Percentiles rank a stretch among this genome's conserved stretches.
Evolutionary conservation across 2,888 invertebrate species (phyloP).

Genomic region (Ischnus inquisitorius): DNA sequence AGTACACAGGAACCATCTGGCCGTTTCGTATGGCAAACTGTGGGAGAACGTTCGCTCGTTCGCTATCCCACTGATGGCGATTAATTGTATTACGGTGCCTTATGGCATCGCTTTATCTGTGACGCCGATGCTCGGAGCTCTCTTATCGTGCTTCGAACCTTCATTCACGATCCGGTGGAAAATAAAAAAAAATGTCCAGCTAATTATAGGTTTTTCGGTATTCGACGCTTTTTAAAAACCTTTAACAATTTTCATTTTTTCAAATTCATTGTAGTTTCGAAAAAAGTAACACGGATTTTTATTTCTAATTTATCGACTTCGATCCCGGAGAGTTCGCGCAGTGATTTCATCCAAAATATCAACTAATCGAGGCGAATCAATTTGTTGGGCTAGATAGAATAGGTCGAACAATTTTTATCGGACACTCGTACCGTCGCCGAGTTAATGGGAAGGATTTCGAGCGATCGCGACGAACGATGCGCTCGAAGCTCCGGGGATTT

Average conservation of each 20-base stretch:
- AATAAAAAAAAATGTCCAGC: neutral
- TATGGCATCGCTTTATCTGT: conserved; percentile 30
- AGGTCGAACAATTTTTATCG: neutral
- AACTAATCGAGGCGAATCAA: no score
- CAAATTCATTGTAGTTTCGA: no score
- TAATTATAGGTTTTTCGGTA: no score
- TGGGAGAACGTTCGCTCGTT: conserved; percentile 27
- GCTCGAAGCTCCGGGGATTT: neutral
- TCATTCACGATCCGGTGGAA: neutral
- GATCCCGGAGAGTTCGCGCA: no score
- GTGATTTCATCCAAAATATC: no score
- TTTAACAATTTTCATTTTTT: no score
- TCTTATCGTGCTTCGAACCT: neutral
- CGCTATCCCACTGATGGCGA: neutral
- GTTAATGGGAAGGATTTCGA: conserved; percentile 12
- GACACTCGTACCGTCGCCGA: neutral
- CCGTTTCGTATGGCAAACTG: conserved; percentile 6
- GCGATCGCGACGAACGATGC: neutral
- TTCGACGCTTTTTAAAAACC: no score
- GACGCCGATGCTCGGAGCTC: neutral
- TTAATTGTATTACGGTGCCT: conserved; percentile 22
- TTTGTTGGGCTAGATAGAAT: no score
- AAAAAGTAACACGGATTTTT: no score
- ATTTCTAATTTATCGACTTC: no score
- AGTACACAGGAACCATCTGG: conserved; percentile 50